A percentile compares a stretch with the other conserved stretches of the same genome.
phyloP scores from a whole-genome alignment of 2,797 vertebrate species.

The Poeciliopsis paucimaculata region DNA sequence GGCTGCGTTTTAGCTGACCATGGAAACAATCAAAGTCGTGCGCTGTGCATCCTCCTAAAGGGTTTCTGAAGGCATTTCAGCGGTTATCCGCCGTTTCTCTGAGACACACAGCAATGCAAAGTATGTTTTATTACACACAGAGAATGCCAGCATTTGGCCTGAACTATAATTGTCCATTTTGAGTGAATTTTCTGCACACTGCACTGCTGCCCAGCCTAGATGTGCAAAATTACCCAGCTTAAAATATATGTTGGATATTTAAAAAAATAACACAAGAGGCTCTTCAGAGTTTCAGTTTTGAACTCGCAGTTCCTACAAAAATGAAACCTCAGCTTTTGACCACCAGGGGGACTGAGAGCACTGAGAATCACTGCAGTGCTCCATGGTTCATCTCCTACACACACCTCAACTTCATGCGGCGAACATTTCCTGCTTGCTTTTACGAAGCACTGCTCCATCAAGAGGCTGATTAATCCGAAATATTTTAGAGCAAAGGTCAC shows the following conservation, averaged over 20 bases:
- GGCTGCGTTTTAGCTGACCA: slow-evolving; percentile 17
- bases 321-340: slow-evolving; percentile 29
- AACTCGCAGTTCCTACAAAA: slow-evolving; percentile 14
- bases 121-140: neutral
- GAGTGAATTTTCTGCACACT: neutral
- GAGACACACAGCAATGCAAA: slow-evolving; percentile 1
- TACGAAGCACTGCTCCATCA: slow-evolving; percentile 13
- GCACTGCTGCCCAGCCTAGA: neutral
- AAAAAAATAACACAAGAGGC: neutral
- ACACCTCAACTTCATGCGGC: slow-evolving; percentile 13
- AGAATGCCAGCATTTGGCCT: neutral
- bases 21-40: slow-evolving; percentile 15
- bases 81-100: slow-evolving; percentile 15
- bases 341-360: slow-evolving; percentile 78
- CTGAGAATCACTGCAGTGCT: slow-evolving; percentile 52
- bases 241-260: neutral
- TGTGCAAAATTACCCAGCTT: neutral
- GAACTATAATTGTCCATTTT: neutral
- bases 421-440: neutral
- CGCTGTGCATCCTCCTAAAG: slow-evolving; percentile 7
- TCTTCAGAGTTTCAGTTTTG: slow-evolving; percentile 25
- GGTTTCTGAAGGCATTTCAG: neutral
- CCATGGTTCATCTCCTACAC: slow-evolving; percentile 7
- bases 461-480: slow-evolving; percentile 9
- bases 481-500: slow-evolving; percentile 9